Conservation (phyloP, 2,113 vertebrate genomes). For the Callorhinus ursinus region DNA sequence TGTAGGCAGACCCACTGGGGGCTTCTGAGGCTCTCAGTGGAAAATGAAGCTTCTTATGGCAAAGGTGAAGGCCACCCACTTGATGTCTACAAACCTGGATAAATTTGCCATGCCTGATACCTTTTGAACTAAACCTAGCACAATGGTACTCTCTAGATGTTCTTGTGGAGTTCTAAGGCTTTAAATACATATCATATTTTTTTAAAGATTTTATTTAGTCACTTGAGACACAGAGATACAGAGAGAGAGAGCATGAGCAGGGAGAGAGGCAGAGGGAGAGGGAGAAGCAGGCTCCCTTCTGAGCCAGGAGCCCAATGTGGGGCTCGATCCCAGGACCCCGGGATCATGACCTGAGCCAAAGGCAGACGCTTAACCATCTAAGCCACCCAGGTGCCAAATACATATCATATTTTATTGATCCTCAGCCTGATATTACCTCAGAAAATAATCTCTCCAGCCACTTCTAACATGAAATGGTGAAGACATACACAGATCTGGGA, state of each 20-base stretch:
- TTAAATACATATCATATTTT: not conserved
- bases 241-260: too few species aligned
- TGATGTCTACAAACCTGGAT: not conserved
- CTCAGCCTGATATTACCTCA: not conserved
- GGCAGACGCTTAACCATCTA: too few species aligned
- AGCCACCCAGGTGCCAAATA: not conserved
- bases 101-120: too few species aligned
- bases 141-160: not conserved
- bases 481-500: not conserved
- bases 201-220: too few species aligned
- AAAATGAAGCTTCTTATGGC: not conserved
- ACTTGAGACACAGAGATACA: too few species aligned
- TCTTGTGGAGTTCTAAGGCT: not conserved
- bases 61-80: not conserved
- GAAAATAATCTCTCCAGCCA: not conserved
- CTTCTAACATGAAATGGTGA: not conserved
- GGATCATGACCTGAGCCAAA: too few species aligned
- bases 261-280: too few species aligned
- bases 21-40: not conserved
- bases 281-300: too few species aligned
- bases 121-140: not conserved
- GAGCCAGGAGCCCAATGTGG: too few species aligned
- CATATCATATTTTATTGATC: not conserved
- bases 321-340: too few species aligned
- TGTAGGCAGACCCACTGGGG: fast-evolving